Base-by-base conservation (phyloP, 2,888 invertebrate species). In the Rhingia rostrata region DNA sequence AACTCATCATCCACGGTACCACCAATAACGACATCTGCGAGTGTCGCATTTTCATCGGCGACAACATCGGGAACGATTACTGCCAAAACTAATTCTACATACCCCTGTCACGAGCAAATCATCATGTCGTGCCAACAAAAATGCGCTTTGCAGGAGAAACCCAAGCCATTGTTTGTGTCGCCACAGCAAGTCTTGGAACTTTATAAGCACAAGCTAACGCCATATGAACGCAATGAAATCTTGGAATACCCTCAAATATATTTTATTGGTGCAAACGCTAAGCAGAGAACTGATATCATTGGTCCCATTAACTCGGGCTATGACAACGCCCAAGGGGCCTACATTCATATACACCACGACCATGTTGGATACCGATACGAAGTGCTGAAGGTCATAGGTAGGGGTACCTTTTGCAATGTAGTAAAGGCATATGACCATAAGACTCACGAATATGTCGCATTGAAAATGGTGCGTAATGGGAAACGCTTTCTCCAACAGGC, bases 381-480 rank as follows among this genome's bases (percentile, higher is more conserved):
- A 93, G 97, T 99, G 89, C 94, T 99, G 87, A 99, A 99, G 93
- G 97, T 99, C 82, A 98, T 99, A 89, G 99, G 99, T 30, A 99
- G 99, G 92, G 99, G 99, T 70, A 98, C 98, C 89, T 99, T 99
- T 92, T 99, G 99, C 7, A 99, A 99, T 91, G 99, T 99, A 66
- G 97, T 99, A 72, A 98, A 99, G 91, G 99, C 98, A 3, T 99
- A 98, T 92, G 99, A 99, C 92, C 99, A 99, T 92, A 99, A 98
- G 92, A 96, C 95, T 86, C 97, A 98, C 89, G 96, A 97, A 91
- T 97, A 98, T 92, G 97, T 99, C 66, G 99, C 99, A 1, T 93
- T 99, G 78, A 99, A 99, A 93, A 98, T 99, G 95, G 98, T 96
- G 37, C 93, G 98, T 67, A 99, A 99, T 92, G 98, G 99, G 92